phyloP scores from a whole-genome alignment of 2,797 vertebrate genomes.

The Neosalanx taihuensis region DNA sequence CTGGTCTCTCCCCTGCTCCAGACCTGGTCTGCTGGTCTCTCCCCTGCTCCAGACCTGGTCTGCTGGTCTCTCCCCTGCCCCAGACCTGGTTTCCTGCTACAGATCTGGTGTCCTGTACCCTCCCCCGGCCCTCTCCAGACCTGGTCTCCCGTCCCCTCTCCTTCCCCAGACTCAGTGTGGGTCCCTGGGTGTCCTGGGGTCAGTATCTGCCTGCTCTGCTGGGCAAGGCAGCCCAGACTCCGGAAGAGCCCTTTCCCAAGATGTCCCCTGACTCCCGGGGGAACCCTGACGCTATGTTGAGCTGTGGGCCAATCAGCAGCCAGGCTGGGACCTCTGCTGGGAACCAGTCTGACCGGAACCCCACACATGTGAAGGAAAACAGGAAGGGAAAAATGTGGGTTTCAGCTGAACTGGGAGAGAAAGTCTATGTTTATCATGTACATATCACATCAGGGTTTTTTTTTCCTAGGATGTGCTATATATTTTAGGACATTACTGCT shows the following conservation, averaged over 20 bases:
- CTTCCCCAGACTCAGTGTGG: slow-evolving; percentile 19
- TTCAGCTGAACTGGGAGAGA: slow-evolving; percentile 44
- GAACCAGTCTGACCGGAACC: slow-evolving; percentile 61
- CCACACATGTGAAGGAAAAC: slow-evolving; percentile 51
- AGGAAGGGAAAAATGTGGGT: slow-evolving; percentile 45
- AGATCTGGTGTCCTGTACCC: no score
- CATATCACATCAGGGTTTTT: no score
- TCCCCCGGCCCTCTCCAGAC: no score
- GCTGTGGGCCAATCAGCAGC: slow-evolving; percentile 53
- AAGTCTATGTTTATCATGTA: slow-evolving; percentile 21
- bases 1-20: no score
- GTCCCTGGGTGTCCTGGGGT: slow-evolving; percentile 62
- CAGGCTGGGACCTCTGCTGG: slow-evolving; percentile 59
- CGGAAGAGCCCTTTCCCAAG: slow-evolving; percentile 81
- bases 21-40: no score
- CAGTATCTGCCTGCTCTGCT: slow-evolving; percentile 35
- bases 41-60: no score
- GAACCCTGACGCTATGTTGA: slow-evolving; percentile 72
- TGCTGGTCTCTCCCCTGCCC: no score
- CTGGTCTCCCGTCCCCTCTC: not conserved
- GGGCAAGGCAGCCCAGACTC: slow-evolving; percentile 67
- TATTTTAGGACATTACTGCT: no score
- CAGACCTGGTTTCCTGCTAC: no score
- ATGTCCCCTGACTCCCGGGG: slow-evolving; percentile 68
- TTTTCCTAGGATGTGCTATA: no score